phyloP scores from a whole-genome alignment of 2,113 vertebrate genomes.

The Scytalopus superciliaris region DNA sequence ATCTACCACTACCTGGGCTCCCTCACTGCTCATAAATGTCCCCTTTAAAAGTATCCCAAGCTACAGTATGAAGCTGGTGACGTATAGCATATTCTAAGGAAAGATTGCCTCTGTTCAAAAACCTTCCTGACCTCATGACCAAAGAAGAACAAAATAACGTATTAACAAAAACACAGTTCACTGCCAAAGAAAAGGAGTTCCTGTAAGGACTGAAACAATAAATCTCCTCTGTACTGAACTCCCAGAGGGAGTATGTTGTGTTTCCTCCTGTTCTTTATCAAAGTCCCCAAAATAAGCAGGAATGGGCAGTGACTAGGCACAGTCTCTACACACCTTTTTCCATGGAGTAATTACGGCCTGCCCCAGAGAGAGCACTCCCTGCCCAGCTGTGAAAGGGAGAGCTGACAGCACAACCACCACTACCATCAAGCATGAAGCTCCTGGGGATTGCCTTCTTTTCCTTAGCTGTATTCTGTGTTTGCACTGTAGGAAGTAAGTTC shows the following conservation, averaged over 20 bases:
- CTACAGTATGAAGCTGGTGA: conserved; percentile 3
- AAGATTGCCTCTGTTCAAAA: conserved; percentile 64
- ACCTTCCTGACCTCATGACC: conserved; percentile 67
- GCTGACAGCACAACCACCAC: neutral
- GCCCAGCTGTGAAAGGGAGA: conserved; percentile 26
- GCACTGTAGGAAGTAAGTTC: conserved; percentile 57
- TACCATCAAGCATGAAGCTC: conserved; percentile 59
- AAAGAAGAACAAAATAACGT: conserved; percentile 78
- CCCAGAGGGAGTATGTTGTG: conserved; percentile 76
- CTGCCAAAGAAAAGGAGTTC: conserved; percentile 82
- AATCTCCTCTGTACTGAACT: conserved; percentile 80
- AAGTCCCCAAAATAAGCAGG: conserved; percentile 80
- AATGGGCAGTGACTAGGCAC: conserved; percentile 68
- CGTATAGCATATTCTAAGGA: conserved; percentile 48
- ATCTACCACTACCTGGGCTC: neutral
- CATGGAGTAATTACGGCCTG: conserved; percentile 66
- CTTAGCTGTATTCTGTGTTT: conserved; percentile 35
- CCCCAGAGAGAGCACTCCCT: conserved; percentile 42
- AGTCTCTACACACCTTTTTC: conserved; percentile 72
- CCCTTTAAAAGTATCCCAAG: neutral
- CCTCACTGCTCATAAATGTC: neutral
- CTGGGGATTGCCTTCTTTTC: conserved; percentile 27
- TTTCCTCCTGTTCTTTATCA: conserved; percentile 85
- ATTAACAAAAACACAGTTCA: conserved; percentile 77
- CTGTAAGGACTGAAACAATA: conserved; percentile 83